phyloP scores from a whole-genome alignment of 2,113 vertebrate species.

The Rhineura floridana region DNA sequence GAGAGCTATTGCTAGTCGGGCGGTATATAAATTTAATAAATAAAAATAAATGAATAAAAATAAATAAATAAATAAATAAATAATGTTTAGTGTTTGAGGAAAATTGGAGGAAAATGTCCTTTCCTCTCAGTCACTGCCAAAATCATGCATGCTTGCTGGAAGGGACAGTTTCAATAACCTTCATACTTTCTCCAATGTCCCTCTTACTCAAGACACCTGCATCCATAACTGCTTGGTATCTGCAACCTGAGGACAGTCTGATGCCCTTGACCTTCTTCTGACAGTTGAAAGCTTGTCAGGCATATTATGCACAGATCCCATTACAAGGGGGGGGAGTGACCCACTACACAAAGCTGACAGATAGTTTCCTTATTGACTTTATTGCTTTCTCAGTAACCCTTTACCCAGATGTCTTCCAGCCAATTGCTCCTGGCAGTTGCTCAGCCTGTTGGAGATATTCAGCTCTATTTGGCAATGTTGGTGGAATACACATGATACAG shows the following conservation, averaged over 20 bases:
- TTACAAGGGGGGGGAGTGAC: neutral
- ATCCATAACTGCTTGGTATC: neutral
- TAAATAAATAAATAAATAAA: too few species aligned
- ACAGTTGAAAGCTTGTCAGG: neutral
- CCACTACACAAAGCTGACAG: neutral
- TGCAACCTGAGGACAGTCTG: neutral
- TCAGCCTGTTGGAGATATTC: neutral
- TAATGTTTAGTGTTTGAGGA: neutral
- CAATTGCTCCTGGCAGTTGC: neutral
- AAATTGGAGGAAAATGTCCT: neutral
- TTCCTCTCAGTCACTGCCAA: neutral
- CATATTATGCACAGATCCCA: neutral
- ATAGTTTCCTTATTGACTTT: slow-evolving; percentile 18
- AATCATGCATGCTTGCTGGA: neutral
- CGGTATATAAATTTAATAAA: too few species aligned
- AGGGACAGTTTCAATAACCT: neutral
- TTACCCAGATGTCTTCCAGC: neutral
- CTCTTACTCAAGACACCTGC: neutral
- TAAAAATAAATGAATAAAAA: too few species aligned
- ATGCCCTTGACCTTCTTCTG: neutral
- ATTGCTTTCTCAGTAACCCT: neutral
- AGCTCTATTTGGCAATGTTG: neutral
- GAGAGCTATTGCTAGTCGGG: too few species aligned
- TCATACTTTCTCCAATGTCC: neutral
- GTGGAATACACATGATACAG: too few species aligned